A percentile compares a stretch with the other conserved stretches of the same genome.
These are phyloP conservation scores for Hyperoodon ampullatus DNA, from an alignment of 2,113 vertebrate genomes.

Conservation along the genomic window DNA sequence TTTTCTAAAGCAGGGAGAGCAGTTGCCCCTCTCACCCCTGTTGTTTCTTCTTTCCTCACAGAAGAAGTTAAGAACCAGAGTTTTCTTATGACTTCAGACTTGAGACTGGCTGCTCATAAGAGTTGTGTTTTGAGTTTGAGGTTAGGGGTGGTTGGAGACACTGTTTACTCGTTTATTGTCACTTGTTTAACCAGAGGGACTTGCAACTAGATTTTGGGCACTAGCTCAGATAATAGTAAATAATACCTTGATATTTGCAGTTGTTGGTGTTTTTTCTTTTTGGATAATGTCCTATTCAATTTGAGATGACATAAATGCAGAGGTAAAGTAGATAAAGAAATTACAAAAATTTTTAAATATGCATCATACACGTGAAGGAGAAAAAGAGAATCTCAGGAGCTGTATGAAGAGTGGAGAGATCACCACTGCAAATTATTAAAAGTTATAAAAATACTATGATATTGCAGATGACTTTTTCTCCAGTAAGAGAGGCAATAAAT, in stretches of 20 bases:
- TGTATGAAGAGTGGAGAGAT: not conserved
- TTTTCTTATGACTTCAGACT: not conserved
- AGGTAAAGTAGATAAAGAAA: not conserved
- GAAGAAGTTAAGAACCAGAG: not conserved
- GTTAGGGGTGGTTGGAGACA: not conserved
- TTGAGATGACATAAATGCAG: not conserved
- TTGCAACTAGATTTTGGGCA: not conserved
- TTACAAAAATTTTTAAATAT: not conserved
- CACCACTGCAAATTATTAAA: not conserved
- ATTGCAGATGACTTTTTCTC: not conserved
- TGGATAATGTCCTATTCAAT: not conserved
- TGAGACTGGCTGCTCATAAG: not conserved
- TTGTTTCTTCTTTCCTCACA: not conserved
- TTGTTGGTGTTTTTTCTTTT: not conserved
- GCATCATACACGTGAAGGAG: not conserved
- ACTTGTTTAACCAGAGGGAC: not conserved
- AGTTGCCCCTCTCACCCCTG: not conserved
- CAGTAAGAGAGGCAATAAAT: not conserved
- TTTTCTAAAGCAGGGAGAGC: not conserved
- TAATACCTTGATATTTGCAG: not conserved
- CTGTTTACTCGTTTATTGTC: not conserved
- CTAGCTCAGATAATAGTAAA: not conserved
- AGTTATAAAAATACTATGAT: not conserved
- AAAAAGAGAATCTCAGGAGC: not conserved
- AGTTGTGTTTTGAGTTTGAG: not conserved